These are phyloP conservation scores for Danio choprae DNA, from an alignment of 2,797 vertebrate species.

Conservation along the genomic window DNA sequence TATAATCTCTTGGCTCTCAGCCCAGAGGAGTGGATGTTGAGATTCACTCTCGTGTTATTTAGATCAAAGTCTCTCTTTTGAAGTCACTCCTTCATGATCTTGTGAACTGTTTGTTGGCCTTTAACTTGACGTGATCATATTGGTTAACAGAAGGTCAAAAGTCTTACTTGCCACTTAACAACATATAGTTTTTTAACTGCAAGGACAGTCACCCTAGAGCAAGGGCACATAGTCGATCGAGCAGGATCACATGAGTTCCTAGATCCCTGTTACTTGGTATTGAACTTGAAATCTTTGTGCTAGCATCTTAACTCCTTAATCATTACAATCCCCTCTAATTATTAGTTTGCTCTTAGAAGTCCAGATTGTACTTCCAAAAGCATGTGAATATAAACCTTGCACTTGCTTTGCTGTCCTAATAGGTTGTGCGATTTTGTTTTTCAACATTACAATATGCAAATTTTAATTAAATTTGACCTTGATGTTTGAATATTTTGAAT, in stretches of 20 bases:
- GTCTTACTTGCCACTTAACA: constrained; percentile 31
- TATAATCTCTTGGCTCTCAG: constrained; percentile 21
- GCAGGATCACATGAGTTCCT: constrained; percentile 26
- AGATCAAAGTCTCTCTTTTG: constrained; percentile 21
- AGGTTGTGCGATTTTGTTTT: neutral
- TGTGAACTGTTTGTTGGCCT: constrained; percentile 34
- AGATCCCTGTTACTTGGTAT: constrained; percentile 7
- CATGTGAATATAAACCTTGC: neutral
- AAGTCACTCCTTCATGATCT: constrained; percentile 43
- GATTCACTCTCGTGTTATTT: neutral
- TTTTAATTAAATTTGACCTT: no score
- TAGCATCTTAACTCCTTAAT: constrained; percentile 40
- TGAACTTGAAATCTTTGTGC: constrained; percentile 33
- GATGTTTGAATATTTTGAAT: no score
- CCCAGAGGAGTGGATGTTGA: constrained; percentile 29
- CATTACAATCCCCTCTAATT: constrained; percentile 42
- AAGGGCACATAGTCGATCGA: neutral
- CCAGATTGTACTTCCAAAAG: neutral
- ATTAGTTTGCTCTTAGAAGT: constrained; percentile 25
- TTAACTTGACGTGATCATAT: constrained; percentile 15
- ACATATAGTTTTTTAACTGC: constrained; percentile 20
- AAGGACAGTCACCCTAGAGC: constrained; percentile 32
- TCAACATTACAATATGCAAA: neutral
- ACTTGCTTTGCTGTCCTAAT: neutral
- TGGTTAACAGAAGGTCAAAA: constrained; percentile 44